Base-by-base conservation (phyloP, 2,797 vertebrate species). In the Phylloscopus collybita region DNA sequence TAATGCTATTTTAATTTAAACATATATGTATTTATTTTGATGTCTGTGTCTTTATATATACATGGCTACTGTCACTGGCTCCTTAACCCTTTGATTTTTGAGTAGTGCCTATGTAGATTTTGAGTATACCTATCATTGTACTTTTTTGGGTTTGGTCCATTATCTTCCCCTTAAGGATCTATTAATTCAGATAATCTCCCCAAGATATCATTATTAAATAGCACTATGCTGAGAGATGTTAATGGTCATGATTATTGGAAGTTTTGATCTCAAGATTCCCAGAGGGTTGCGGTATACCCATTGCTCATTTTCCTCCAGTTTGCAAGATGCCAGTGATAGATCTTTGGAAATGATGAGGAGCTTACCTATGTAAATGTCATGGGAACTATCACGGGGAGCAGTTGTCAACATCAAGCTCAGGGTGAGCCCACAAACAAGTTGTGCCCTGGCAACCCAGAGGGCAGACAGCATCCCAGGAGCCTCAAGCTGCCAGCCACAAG, bases 381-480 rank as follows among this genome's bases (percentile, higher is more conserved):
- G 11, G 16, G 15, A 86, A 11, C 27, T 66, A 27, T 34, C 40
- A 44, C 4, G 8, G 4, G 25, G 18, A 82, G 17, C 16, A 57
- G 32, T 3, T 11, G 30, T 59, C 2, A 5, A 9, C 49, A 59
- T n/a, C 29, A 67, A 8, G 6, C 5, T 57, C 11, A 30, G 2
- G 10, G 34, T 27, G 34, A 50, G 29, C 15, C 53, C 5, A 0
- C 20, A 7, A 4, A 38, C 38, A 38, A 38, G 38, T 38, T 1
- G 5, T 19, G 22, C 5, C 40, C 22, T 54, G 49, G 26, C 20
- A 92, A 17, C 7, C 51, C 3, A 1, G 49, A 54, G 23, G 19
- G 4, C 25, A 51, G 27, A 51, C 0, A 0, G 0, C 6, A 14
- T 26, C 38, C 16, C 1, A 0, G 17, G 26, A 64, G 7, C 27